These are phyloP conservation scores for Larimichthys polyactis DNA, from an alignment of 2,113 vertebrate species.

Conservation along the genomic window DNA sequence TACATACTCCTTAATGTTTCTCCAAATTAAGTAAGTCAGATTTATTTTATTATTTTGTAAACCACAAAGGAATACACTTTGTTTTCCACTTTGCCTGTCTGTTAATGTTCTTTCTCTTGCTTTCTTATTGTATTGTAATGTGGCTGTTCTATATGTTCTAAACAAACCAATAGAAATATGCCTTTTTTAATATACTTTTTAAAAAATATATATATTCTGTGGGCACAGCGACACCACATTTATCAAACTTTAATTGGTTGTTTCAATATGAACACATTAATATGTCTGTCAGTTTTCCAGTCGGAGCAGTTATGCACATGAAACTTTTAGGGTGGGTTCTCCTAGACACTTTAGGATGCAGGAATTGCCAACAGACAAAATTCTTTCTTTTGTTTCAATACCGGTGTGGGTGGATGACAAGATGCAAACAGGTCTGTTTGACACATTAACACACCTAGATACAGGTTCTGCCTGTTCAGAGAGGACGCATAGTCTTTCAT, in stretches of 20 bases:
- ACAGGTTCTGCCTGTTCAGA: constrained; percentile 59
- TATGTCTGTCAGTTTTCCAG: background rate
- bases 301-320: background rate
- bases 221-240: background rate
- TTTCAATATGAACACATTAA: background rate
- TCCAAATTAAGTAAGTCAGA: too few species aligned
- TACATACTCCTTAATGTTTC: too few species aligned
- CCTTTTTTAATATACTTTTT: too few species aligned
- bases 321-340: background rate
- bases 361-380: constrained; percentile 16
- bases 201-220: background rate
- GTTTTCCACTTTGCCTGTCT: too few species aligned
- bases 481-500: background rate
- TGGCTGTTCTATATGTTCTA: too few species aligned
- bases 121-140: too few species aligned
- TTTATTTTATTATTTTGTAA: too few species aligned
- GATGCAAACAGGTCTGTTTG: constrained; percentile 1
- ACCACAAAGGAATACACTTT: too few species aligned
- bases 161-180: too few species aligned
- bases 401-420: constrained; percentile 34
- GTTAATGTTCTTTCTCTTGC: too few species aligned
- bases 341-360: background rate
- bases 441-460: constrained; percentile 13
- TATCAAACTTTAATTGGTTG: background rate
- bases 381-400: constrained; percentile 35